These are phyloP conservation scores for Drosophila picticornis DNA, from an alignment of 2,888 invertebrate species.

Conservation along the genomic window DNA sequence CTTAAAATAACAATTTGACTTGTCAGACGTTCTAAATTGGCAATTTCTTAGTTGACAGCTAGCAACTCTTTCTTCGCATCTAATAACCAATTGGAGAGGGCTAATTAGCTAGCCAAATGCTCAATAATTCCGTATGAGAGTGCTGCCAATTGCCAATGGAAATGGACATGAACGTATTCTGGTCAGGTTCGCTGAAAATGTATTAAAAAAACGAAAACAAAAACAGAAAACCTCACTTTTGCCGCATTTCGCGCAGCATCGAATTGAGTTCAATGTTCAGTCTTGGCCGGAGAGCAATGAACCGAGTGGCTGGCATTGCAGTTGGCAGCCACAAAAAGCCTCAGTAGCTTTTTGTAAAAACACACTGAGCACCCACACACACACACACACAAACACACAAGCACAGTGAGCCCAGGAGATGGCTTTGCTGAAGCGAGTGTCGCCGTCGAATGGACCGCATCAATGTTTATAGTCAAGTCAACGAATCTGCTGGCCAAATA, in stretches of 20 bases:
- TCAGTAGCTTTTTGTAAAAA: conserved; percentile 12
- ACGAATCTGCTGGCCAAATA: conserved; percentile 49
- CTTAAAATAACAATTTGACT: background rate
- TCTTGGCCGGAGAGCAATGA: conserved; percentile 54
- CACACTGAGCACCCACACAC: conserved; percentile 17
- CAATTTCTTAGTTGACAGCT: conserved; percentile 7
- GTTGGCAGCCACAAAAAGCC: conserved; percentile 23
- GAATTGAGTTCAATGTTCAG: conserved; percentile 63
- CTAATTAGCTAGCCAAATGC: conserved; percentile 45
- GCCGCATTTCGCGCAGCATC: conserved; percentile 48
- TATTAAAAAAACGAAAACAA: background rate
- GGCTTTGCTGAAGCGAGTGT: conserved; percentile 36
- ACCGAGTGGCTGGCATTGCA: conserved; percentile 39
- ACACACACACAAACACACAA: background rate
- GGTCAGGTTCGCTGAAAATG: conserved; percentile 24
- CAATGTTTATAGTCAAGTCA: conserved; percentile 61
- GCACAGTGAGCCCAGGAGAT: conserved; percentile 5
- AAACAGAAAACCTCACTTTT: conserved; percentile 30
- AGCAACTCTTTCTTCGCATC: background rate
- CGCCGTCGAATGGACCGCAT: conserved; percentile 50
- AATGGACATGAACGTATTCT: conserved; percentile 1
- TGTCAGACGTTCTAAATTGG: background rate
- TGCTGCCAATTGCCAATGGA: conserved; percentile 10
- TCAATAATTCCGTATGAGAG: conserved; percentile 40
- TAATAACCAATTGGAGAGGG: conserved; percentile 20